phyloP scores from a whole-genome alignment of 2,113 vertebrate species.

The Plecotus auritus region DNA sequence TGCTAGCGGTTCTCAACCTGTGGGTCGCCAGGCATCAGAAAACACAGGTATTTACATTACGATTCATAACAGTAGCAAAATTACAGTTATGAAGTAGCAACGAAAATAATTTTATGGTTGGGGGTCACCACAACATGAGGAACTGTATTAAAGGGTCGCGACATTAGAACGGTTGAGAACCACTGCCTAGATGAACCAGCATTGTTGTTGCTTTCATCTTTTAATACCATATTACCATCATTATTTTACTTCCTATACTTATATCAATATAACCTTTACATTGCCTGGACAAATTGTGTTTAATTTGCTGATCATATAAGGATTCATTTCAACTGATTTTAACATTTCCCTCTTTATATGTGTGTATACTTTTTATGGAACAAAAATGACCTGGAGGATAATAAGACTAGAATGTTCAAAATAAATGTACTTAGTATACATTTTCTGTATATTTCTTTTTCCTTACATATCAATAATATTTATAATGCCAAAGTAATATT shows the following conservation, averaged over 20 bases:
- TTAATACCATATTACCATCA: background rate
- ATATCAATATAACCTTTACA: background rate
- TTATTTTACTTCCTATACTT: background rate
- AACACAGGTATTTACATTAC: no score
- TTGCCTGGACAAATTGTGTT: background rate
- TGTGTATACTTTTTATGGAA: background rate
- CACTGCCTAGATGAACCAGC: background rate
- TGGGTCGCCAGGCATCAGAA: no score
- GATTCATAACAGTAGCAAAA: no score
- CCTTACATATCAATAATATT: background rate
- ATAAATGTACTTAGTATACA: background rate
- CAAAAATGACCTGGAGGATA: background rate
- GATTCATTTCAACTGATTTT: background rate
- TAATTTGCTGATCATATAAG: background rate
- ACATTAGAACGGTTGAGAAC: no score
- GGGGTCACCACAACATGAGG: no score
- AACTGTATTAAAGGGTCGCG: no score
- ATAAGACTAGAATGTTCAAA: background rate
- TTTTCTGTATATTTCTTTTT: constrained; percentile 12
- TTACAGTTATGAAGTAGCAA: no score
- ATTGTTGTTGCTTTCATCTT: background rate
- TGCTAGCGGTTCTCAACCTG: no score
- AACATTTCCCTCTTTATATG: background rate
- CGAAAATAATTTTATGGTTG: no score
- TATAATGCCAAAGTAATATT: constrained; percentile 2